Evolutionary conservation across 1,140 invertebrate genomes (phyloP), one percentile per base, ranked within the genome.

Genomic region (Lordiphosa clarofinis): DNA sequence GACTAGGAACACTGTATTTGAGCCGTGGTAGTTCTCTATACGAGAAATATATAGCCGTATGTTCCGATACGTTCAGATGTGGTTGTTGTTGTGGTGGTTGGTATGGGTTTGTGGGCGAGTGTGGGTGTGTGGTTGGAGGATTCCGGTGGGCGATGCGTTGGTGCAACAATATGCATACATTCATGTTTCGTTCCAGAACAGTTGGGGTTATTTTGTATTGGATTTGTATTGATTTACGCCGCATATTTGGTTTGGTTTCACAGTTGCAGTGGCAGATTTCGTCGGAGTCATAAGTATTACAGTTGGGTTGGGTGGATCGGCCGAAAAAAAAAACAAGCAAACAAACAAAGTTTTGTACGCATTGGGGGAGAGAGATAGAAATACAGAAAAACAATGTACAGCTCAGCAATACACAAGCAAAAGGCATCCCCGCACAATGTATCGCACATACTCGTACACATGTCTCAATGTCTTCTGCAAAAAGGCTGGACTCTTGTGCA

Each of bases 1-100:
- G 91, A 98, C 97, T 92, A 98, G 94, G 93, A 96, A 96, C 91
- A 96, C 94, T 91, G 96, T 96, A 93, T 96, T 96, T 91, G 95
- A 96, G 91, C 95, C 95, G 92, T 96, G 95, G 92, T 95, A 95
- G 93, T 96, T 96, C 92, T 95, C 95, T 96, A 88, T 88, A 88
- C 86, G 87, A 88, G 87, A 67, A 56, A 65, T 75, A 57, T 67
- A 71, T 50, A 72, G 73, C 68, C 68, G 71, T 67, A 63, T 74
- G 56, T 78, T 68, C 69, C 46, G 60, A 74, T 74, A 65, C 62
- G 33, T 46, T 49, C 49, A 31, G 46, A 43, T 55, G 40, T 58
- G 37, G 39, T 37, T 53, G 33, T 46, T n/a, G 39, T 24, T 19
- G 31, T 31, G 24, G 48, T 36, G 6, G 21, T 57, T 12, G 56